phyloP scores from a whole-genome alignment of 2,888 invertebrate genomes.

The Campaea margaritaria region DNA sequence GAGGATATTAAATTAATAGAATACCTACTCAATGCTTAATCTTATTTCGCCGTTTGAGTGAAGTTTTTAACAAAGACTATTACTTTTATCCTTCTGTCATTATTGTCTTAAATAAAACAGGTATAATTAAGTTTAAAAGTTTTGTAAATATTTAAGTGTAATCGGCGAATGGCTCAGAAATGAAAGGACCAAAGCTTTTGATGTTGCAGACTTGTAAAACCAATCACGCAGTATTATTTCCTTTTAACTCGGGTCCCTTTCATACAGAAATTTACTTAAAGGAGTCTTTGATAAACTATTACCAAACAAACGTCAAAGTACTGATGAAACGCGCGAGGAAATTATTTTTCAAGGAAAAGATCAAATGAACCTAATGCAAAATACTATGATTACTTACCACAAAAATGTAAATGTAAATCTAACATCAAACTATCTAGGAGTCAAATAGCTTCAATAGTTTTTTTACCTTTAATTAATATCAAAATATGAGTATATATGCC shows the following conservation, averaged over 20 bases:
- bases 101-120: conserved; percentile 48
- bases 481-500: too few species aligned
- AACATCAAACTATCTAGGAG: neutral
- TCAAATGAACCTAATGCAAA: too few species aligned
- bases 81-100: conserved; percentile 47
- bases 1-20: too few species aligned
- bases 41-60: neutral
- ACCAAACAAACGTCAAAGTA: conserved; percentile 35
- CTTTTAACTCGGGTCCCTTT: conserved; percentile 56
- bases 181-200: conserved; percentile 62
- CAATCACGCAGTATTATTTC: conserved; percentile 62
- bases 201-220: conserved; percentile 63
- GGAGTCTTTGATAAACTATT: conserved; percentile 37
- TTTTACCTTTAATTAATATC: neutral
- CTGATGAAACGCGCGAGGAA: conserved; percentile 17
- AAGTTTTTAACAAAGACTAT: conserved; percentile 33
- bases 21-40: too few species aligned
- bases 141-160: conserved; percentile 59
- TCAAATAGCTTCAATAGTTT: too few species aligned
- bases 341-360: conserved; percentile 23
- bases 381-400: neutral
- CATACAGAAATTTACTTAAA: conserved; percentile 45
- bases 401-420: neutral
- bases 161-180: conserved; percentile 59
- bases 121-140: conserved; percentile 57